Base-by-base conservation (phyloP, 2,888 invertebrate species). In the Trypoxylon attenuatum region DNA sequence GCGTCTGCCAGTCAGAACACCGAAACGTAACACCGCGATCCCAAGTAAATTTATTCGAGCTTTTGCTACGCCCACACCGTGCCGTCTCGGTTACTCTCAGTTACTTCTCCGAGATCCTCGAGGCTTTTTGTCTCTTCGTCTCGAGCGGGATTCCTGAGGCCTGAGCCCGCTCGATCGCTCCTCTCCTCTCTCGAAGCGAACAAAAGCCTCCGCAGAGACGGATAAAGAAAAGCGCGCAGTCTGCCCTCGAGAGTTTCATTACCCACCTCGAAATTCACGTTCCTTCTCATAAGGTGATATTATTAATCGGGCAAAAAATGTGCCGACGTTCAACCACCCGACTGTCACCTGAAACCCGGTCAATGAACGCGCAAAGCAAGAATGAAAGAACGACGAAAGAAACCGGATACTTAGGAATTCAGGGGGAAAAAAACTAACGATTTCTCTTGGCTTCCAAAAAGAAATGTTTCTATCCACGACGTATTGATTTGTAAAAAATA, bases 141-240 rank as follows among this genome's bases (percentile, higher is more conserved):
- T 49, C 63, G 25, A 54, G 72, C 42, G 41, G 56, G 45, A 51
- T 45, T 64, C 56, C 46, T 69, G 39, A 55, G 56, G 60, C 65
- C 57, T 71, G 59, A 50, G 54, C 66, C 59, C 71, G 71, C 10
- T 50, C 19, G 55, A 59, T 68, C 59, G 61, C 38, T 16, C 42
- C 13, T 55, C 27, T 15, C 5, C 25, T 3, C 16, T 27, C 6
- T n/a, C n/a, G n/a, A n/a, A n/a, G n/a, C 6, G 52, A 46, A 63
- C 63, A 63, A 63, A 62, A 54, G 27, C 33, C 15, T 38, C 62
- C n/a, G n/a, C n/a, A 41, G 16, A 29, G 21, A 53, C 10, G 42
- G 43, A 53, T 27, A 38, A n/a, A 62, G 23, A n/a, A n/a, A n/a
- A n/a, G n/a, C n/a, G n/a, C 13, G 33, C 33, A 10, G 10, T 33